Conservation (phyloP, 2,113 vertebrate genomes). For the Nerophis ophidion region DNA sequence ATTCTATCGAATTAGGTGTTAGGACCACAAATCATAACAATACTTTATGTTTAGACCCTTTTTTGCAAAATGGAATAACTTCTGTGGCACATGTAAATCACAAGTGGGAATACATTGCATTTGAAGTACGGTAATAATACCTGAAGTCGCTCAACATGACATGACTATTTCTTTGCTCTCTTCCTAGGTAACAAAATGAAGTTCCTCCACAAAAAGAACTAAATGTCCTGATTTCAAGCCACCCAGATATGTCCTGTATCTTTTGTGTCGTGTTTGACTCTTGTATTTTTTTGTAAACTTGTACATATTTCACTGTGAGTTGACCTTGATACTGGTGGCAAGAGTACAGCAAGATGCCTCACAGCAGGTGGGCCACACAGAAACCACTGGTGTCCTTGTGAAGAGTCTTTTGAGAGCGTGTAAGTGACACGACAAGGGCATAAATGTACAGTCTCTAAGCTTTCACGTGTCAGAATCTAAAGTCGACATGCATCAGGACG, state of each 20-base stretch:
- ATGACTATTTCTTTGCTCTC: constrained; percentile 10
- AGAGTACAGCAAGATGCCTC: constrained; percentile 71
- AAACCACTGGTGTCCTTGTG: constrained; percentile 79
- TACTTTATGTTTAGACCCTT: no score
- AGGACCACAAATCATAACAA: no score
- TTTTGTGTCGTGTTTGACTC: constrained; percentile 24
- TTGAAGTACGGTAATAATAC: no score
- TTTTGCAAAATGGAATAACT: no score
- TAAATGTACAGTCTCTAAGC: constrained; percentile 65
- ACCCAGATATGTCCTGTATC: constrained; percentile 22
- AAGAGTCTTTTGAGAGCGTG: constrained; percentile 39
- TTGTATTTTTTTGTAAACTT: constrained; percentile 40
- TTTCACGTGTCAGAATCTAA: constrained; percentile 43
- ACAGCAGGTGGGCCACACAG: constrained; percentile 75
- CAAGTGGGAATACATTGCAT: no score
- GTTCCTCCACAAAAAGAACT: constrained; percentile 99
- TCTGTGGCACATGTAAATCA: no score
- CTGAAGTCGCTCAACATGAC: no score
- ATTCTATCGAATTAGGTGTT: no score
- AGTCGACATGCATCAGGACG: constrained; percentile 69
- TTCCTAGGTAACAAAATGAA: constrained; percentile 97
- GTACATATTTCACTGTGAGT: constrained; percentile 70
- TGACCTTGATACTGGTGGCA: constrained; percentile 53
- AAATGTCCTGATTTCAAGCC: constrained; percentile 42
- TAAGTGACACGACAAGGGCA: constrained; percentile 35